phyloP scores from a whole-genome alignment of 1,140 invertebrate genomes.

The Aphidius ervi region DNA sequence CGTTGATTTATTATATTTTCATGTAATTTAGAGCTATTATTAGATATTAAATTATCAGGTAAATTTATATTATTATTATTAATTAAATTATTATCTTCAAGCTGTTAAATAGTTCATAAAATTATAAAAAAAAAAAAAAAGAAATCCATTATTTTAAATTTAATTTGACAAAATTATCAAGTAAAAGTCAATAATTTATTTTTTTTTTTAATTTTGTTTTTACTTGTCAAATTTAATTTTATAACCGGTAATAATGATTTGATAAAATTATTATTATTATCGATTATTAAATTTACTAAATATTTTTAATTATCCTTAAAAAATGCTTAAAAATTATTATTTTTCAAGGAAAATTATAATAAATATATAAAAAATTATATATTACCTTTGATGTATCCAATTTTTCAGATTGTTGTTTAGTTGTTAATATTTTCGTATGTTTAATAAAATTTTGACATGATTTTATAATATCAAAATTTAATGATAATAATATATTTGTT shows the following conservation, averaged over 20 bases:
- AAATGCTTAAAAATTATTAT: too few species aligned
- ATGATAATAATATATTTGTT: conserved; percentile 39
- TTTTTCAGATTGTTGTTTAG: neutral
- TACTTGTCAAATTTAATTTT: neutral
- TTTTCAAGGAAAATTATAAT: neutral
- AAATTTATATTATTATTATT: conserved; percentile 17
- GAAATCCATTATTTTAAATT: neutral
- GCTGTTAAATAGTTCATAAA: conserved; percentile 28
- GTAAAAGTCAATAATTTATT: neutral
- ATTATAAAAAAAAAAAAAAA: conserved; percentile 19
- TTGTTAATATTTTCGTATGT: conserved; percentile 31
- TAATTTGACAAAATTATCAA: too few species aligned
- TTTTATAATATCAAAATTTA: conserved; percentile 42
- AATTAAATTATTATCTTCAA: conserved; percentile 26
- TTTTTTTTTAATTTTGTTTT: neutral
- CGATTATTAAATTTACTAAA: too few species aligned
- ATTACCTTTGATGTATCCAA: conserved; percentile 9
- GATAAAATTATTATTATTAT: too few species aligned
- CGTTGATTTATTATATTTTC: conserved; percentile 11
- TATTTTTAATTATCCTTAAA: too few species aligned
- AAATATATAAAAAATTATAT: neutral
- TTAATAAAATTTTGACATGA: conserved; percentile 43
- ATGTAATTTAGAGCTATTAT: conserved; percentile 1
- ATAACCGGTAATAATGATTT: neutral
- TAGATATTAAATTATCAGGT: too few species aligned